Percentiles rank a stretch among this genome's conserved stretches.
Evolutionary conservation across 2,113 vertebrate species (phyloP).

Genomic region (Labrus mixtus): DNA sequence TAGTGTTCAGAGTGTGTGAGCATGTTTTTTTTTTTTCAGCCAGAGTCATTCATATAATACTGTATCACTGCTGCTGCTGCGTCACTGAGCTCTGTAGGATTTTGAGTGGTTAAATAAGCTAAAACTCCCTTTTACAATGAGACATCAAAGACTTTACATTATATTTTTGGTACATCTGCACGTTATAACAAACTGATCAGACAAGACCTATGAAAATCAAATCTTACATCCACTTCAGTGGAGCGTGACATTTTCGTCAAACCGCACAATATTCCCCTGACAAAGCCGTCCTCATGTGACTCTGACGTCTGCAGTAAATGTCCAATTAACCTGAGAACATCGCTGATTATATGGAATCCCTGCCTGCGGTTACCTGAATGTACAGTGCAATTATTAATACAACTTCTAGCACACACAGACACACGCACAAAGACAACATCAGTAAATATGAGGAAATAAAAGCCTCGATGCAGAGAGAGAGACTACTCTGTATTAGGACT

Average conservation of each 20-base stretch:
- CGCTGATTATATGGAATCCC: conserved; percentile 35
- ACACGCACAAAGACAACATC: conserved; percentile 2
- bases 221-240: conserved; percentile 35
- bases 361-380: conserved; percentile 32
- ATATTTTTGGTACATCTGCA: background rate
- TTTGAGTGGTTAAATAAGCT: background rate
- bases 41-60: no score
- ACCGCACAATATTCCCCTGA: conserved; percentile 31
- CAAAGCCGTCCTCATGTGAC: conserved; percentile 47
- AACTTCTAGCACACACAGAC: background rate
- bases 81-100: background rate
- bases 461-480: conserved; percentile 28
- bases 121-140: conserved; percentile 10
- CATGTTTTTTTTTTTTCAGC: background rate
- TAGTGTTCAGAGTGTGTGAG: conserved; percentile 3
- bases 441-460: conserved; percentile 11
- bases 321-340: conserved; percentile 59
- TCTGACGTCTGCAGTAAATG: conserved; percentile 50
- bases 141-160: conserved; percentile 7
- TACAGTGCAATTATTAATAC: conserved; percentile 14
- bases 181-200: conserved; percentile 18
- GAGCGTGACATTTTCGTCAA: conserved; percentile 47
- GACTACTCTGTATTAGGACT: conserved; percentile 28
- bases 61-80: background rate
- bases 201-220: conserved; percentile 24